Conservation (phyloP, 1,140 invertebrate genomes). For the Patella vulgata region DNA sequence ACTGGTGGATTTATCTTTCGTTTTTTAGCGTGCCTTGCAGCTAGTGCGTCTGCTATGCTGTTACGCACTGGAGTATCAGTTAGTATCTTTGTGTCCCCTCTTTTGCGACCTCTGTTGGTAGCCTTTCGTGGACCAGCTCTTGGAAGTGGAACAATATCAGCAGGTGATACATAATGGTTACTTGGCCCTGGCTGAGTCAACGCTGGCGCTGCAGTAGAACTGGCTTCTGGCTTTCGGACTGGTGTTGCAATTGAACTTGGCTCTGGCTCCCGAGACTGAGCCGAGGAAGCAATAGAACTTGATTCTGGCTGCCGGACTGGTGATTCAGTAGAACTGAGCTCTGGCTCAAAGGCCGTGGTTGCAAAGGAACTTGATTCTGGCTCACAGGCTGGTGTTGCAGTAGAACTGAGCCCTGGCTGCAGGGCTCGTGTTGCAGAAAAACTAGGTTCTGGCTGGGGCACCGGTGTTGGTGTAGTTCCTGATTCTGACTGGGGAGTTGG, state of each 20-base stretch:
- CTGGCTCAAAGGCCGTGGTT: neutral
- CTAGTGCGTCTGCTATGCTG: too few species aligned
- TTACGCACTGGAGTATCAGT: constrained; percentile 8
- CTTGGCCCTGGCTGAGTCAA: neutral
- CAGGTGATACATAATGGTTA: constrained; percentile 2
- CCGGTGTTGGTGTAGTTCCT: neutral
- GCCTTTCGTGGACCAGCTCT: neutral
- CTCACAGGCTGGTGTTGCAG: neutral
- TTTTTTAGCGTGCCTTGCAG: too few species aligned
- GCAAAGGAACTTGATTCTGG: neutral
- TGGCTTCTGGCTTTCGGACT: too few species aligned
- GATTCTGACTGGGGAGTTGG: neutral
- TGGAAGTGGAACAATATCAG: constrained; percentile 2
- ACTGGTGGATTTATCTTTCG: neutral
- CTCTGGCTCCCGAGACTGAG: neutral
- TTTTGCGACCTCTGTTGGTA: neutral
- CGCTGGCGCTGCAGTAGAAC: neutral
- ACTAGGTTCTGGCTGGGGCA: too few species aligned
- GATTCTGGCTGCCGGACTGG: neutral
- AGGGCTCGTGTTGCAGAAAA: neutral
- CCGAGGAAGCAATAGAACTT: neutral
- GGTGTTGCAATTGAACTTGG: neutral
- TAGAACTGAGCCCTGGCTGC: neutral
- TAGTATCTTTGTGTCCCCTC: neutral
- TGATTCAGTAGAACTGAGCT: neutral